phyloP scores from a whole-genome alignment of 2,888 invertebrate genomes.

The Ophonus ardosiacus region DNA sequence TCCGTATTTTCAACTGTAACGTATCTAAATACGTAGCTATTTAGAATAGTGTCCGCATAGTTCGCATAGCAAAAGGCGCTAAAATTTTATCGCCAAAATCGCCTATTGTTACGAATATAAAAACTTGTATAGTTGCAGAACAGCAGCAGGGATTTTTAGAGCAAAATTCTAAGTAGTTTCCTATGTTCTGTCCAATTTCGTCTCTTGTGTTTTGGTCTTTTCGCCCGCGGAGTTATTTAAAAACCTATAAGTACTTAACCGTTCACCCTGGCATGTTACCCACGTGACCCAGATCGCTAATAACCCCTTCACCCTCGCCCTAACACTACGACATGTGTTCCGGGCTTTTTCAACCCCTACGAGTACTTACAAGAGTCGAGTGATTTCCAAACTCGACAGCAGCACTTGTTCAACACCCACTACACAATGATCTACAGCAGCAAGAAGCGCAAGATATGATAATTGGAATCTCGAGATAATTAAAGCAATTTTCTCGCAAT shows the following conservation, averaged over 20 bases:
- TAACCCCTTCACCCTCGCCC: neutral
- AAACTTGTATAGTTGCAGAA: too few relatives aligned
- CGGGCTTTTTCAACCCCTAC: neutral
- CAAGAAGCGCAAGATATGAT: constrained; percentile 2
- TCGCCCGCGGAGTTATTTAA: neutral
- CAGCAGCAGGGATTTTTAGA: neutral
- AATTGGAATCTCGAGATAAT: constrained; percentile 22
- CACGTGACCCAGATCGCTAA: neutral
- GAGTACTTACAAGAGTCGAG: neutral
- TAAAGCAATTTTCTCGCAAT: constrained; percentile 7
- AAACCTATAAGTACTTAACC: neutral
- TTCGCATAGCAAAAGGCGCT: too few relatives aligned
- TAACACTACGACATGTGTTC: neutral
- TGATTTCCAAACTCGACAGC: neutral
- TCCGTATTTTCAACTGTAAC: too few relatives aligned
- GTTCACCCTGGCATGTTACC: neutral
- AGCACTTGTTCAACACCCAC: neutral
- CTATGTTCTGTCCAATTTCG: neutral
- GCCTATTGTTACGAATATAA: too few relatives aligned
- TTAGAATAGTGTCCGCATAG: too few relatives aligned
- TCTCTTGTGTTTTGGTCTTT: neutral
- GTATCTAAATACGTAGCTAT: too few relatives aligned
- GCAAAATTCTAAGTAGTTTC: neutral
- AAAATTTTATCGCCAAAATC: too few relatives aligned
- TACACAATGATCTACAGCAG: neutral